phyloP scores from a whole-genome alignment of 2,797 vertebrate genomes.

The Typhlichthys subterraneus region DNA sequence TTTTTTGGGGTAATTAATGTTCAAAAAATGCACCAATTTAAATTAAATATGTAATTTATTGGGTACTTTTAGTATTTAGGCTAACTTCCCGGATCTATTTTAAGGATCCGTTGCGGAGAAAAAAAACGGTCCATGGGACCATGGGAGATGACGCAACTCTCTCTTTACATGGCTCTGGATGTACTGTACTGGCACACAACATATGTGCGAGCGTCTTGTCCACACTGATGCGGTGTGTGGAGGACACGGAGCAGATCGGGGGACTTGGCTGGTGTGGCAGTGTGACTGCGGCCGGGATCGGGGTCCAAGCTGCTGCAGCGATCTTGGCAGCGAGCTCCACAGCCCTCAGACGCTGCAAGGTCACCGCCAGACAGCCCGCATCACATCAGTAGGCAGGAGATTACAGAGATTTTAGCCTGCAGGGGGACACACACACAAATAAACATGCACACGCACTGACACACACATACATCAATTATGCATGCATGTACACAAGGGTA shows the following conservation, averaged over 20 bases:
- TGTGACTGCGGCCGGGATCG: background rate
- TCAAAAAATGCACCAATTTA: background rate
- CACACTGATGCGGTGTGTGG: background rate
- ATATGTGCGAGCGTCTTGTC: conserved; percentile 3
- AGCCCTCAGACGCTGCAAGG: conserved; percentile 27
- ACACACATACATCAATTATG: background rate
- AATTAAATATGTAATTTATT: background rate
- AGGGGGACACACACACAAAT: conserved; percentile 4
- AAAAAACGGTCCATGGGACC: no score
- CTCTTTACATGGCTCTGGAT: no score
- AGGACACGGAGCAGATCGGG: conserved; percentile 24
- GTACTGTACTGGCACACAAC: background rate
- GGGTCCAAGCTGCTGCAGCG: conserved; percentile 26
- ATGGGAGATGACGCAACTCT: no score
- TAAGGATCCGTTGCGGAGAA: no score
- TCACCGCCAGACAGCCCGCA: conserved; percentile 36
- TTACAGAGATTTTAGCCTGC: conserved; percentile 28
- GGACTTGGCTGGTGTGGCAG: conserved; percentile 5
- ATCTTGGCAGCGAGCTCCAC: background rate
- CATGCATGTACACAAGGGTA: conserved; percentile 19
- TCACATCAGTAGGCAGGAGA: conserved; percentile 34
- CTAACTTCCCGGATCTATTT: no score
- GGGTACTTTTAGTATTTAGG: no score
- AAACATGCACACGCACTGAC: background rate
- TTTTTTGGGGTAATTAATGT: background rate